Percentiles rank a stretch among this genome's conserved stretches.
Conservation (phyloP, 2,797 vertebrate species). For the Falco cherrug region DNA sequence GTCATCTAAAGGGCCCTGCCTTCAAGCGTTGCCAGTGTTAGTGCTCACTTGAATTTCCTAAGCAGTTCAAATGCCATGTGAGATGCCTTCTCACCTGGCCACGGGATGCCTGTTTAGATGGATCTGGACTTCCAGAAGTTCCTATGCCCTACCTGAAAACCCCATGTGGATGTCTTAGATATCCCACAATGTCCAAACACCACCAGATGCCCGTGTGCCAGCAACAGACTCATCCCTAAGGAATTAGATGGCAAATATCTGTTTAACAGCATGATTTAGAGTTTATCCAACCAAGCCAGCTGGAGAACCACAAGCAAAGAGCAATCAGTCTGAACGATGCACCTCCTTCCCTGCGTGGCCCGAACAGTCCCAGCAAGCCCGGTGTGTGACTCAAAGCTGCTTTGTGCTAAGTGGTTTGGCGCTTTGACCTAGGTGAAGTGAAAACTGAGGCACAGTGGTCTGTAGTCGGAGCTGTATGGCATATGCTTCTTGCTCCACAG, state of each 20-base stretch:
- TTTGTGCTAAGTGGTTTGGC: neutral
- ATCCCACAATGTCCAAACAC: neutral
- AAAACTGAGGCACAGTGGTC: neutral
- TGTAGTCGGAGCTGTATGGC: neutral
- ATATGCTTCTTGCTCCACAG: neutral
- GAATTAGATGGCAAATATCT: neutral
- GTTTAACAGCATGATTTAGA: neutral
- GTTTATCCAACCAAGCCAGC: neutral
- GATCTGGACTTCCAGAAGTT: neutral
- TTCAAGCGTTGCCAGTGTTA: neutral
- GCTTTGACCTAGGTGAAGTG: neutral
- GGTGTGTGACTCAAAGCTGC: neutral
- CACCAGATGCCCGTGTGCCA: neutral
- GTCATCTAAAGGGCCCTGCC: neutral
- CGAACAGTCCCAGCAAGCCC: neutral
- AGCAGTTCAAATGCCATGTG: neutral
- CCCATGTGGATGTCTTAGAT: neutral
- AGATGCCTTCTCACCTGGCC: neutral
- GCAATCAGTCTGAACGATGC: neutral
- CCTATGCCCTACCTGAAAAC: neutral
- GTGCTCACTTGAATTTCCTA: neutral
- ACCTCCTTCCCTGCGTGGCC: neutral
- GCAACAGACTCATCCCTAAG: neutral
- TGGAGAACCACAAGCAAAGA: neutral
- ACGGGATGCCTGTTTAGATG: neutral